phyloP scores from a whole-genome alignment of 2,888 invertebrate species.

The Choristoneura rosaceana region DNA sequence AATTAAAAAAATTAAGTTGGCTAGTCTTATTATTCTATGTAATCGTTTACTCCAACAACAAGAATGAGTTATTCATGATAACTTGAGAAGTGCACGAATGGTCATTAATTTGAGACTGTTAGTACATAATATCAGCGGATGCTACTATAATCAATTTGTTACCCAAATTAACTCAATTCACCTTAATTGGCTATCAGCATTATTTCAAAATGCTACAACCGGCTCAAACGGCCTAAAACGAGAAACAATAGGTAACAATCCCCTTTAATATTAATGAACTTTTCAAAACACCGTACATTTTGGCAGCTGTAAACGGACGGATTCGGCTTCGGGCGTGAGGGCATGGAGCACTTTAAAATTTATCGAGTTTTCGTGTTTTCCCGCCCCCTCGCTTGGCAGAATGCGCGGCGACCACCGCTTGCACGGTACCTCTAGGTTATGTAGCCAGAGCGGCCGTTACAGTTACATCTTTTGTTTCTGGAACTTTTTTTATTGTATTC shows the following conservation, averaged over 20 bases:
- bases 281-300: slow-evolving; percentile 50
- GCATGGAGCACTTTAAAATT: slow-evolving; percentile 76
- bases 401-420: slow-evolving; percentile 27
- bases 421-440: slow-evolving; percentile 30
- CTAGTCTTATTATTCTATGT: too few species aligned
- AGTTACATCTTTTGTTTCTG: slow-evolving; percentile 47
- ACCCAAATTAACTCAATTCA: neutral
- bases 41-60: too few species aligned
- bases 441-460: slow-evolving; percentile 43
- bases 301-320: slow-evolving; percentile 59
- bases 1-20: too few species aligned
- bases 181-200: slow-evolving; percentile 1
- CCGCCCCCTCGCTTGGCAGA: slow-evolving; percentile 46
- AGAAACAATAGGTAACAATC: slow-evolving; percentile 34
- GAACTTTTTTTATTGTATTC: slow-evolving; percentile 43
- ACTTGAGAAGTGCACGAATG: too few species aligned
- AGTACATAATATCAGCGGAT: too few species aligned
- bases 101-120: too few species aligned
- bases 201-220: neutral
- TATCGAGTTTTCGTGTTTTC: slow-evolving; percentile 79
- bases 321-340: slow-evolving; percentile 65
- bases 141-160: neutral
- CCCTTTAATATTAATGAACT: slow-evolving; percentile 41
- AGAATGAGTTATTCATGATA: too few species aligned
- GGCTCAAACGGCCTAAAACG: slow-evolving; percentile 11